A percentile compares a stretch with the other conserved stretches of the same genome.
Evolutionary conservation across 2,797 vertebrate genomes (phyloP).

Genomic region (Taenioides sp.): DNA sequence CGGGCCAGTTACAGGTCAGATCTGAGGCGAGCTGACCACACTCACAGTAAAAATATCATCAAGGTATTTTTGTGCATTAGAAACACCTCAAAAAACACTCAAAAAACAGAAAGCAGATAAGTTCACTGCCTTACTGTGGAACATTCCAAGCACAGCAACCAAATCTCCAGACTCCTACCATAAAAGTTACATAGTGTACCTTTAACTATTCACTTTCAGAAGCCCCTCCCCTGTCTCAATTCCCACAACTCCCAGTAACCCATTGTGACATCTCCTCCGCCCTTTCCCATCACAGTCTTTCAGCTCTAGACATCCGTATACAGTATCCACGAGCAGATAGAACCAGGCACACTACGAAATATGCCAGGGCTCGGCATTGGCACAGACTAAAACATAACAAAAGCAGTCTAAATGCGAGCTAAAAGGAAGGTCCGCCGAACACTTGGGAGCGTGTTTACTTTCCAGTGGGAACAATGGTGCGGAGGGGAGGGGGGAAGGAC

Average conservation of each 20-base stretch:
- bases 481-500: conserved; percentile 54
- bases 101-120: too few relatives aligned
- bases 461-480: conserved; percentile 65
- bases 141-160: neutral
- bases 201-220: conserved; percentile 15
- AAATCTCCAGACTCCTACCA: neutral
- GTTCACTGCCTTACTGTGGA: neutral
- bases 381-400: conserved; percentile 64
- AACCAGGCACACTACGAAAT: conserved; percentile 62
- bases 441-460: conserved; percentile 61
- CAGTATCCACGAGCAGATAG: conserved; percentile 31
- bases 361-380: conserved; percentile 58
- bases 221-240: conserved; percentile 39
- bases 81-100: neutral
- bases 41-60: too few relatives aligned
- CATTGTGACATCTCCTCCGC: conserved; percentile 39
- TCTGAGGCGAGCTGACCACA: too few relatives aligned
- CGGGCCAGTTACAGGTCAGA: too few relatives aligned
- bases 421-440: conserved; percentile 63
- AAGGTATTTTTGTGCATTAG: neutral
- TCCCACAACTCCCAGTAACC: conserved; percentile 57
- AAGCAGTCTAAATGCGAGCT: conserved; percentile 44
- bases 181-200: neutral
- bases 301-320: conserved; percentile 12
- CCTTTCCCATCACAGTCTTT: conserved; percentile 28